phyloP scores from a whole-genome alignment of 2,888 invertebrate species.

The Ormia ochracea region DNA sequence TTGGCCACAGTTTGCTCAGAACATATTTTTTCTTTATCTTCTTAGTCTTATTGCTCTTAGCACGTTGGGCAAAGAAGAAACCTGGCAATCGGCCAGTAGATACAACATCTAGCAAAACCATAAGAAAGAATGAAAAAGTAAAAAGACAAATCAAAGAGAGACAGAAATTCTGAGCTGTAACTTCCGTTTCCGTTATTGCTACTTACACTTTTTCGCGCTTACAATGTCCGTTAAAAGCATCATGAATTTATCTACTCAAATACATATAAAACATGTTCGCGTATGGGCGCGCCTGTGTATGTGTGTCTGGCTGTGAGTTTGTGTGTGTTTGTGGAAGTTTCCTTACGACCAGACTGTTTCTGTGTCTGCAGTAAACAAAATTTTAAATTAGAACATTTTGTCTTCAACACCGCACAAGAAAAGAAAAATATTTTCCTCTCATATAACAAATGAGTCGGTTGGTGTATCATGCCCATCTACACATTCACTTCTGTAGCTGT shows the following conservation, averaged over 20 bases:
- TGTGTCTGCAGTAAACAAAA: slow-evolving; percentile 25
- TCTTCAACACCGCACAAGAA: background rate
- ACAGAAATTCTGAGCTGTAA: slow-evolving; percentile 61
- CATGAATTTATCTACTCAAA: slow-evolving; percentile 27
- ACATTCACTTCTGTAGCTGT: slow-evolving; percentile 6
- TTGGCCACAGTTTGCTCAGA: slow-evolving; percentile 54
- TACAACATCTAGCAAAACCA: background rate
- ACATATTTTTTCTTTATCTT: slow-evolving; percentile 39
- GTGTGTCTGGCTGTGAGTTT: too few species aligned
- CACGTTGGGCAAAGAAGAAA: slow-evolving; percentile 31
- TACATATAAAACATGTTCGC: too few species aligned
- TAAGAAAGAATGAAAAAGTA: background rate
- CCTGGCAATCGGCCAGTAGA: slow-evolving; percentile 63
- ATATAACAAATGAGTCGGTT: background rate
- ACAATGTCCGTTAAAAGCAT: slow-evolving; percentile 54
- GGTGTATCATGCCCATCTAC: background rate
- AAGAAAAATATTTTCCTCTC: background rate
- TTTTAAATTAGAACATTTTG: slow-evolving; percentile 17
- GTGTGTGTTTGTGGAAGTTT: background rate
- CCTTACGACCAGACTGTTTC: slow-evolving; percentile 18
- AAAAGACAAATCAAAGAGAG: slow-evolving; percentile 32
- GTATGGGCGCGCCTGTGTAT: too few species aligned
- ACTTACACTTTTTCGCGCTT: slow-evolving; percentile 62
- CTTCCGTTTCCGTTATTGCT: slow-evolving; percentile 63
- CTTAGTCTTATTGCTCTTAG: slow-evolving; percentile 12